phyloP scores from a whole-genome alignment of 2,113 vertebrate species.

The Tapirus terrestris region DNA sequence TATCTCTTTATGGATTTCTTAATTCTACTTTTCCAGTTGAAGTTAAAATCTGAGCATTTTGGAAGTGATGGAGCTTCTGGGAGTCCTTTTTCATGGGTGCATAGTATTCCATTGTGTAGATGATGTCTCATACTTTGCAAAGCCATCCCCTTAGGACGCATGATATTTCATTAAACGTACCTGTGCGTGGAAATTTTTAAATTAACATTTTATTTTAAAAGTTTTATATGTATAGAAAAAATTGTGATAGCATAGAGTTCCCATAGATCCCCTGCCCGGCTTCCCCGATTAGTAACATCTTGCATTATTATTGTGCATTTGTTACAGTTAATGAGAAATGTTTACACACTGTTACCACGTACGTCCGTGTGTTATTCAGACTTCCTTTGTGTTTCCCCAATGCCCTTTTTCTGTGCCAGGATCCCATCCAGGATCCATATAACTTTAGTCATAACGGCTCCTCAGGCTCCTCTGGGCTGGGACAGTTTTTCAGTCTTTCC shows the following conservation, averaged over 20 bases:
- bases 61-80: rapidly evolving
- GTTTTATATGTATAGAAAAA: rapidly evolving
- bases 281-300: rapidly evolving
- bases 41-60: rapidly evolving
- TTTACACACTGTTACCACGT: not conserved
- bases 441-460: rapidly evolving
- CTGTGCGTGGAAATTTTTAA: not conserved
- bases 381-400: rapidly evolving
- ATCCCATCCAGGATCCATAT: rapidly evolving
- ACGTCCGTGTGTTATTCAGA: rapidly evolving
- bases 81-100: rapidly evolving
- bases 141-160: rapidly evolving
- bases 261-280: rapidly evolving
- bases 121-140: rapidly evolving
- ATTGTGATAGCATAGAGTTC: rapidly evolving
- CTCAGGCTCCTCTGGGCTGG: not conserved
- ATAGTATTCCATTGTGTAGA: rapidly evolving
- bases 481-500: not conserved
- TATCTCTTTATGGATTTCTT: not conserved
- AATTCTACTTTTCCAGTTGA: not conserved
- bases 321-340: rapidly evolving
- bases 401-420: not conserved
- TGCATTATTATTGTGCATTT: rapidly evolving
- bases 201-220: rapidly evolving
- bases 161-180: not conserved